Percentiles rank a stretch among this genome's conserved stretches.
Evolutionary conservation across 2,888 invertebrate species (phyloP).

Genomic region (Caenorhabditis macrosperma): DNA sequence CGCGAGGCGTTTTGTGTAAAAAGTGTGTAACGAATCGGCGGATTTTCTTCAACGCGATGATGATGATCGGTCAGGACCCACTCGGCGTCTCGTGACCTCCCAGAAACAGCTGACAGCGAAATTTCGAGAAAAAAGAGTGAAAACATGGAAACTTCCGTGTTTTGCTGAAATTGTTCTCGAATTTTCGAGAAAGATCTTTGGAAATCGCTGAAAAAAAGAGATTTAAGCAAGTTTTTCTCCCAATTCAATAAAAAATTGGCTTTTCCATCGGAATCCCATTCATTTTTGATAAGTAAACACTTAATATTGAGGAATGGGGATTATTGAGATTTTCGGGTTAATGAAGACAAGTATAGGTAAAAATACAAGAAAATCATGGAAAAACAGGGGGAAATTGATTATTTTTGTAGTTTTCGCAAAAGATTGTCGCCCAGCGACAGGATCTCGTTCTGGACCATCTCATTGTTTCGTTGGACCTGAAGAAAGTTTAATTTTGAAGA

Average conservation of each 20-base stretch:
- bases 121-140: background rate
- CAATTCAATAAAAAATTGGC: background rate
- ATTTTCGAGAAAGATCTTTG: background rate
- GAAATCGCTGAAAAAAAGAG: no score
- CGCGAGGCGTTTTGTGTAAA: background rate
- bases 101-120: background rate
- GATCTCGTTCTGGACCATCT: background rate
- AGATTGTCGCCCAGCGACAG: background rate
- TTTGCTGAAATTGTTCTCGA: no score
- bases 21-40: background rate
- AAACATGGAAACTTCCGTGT: slow-evolving; percentile 14
- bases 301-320: background rate
- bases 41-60: slow-evolving; percentile 1
- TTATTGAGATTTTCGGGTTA: background rate
- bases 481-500: background rate
- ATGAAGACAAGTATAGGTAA: background rate
- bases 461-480: slow-evolving; percentile 3
- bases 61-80: slow-evolving; percentile 44
- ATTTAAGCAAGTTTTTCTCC: no score
- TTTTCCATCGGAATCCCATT: background rate
- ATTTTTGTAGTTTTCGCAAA: background rate
- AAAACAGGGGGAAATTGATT: background rate
- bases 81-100: slow-evolving; percentile 27
- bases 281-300: no score
- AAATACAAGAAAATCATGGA: background rate